These are phyloP conservation scores for Lutjanus erythropterus DNA, from an alignment of 2,113 vertebrate genomes.

Conservation along the genomic window DNA sequence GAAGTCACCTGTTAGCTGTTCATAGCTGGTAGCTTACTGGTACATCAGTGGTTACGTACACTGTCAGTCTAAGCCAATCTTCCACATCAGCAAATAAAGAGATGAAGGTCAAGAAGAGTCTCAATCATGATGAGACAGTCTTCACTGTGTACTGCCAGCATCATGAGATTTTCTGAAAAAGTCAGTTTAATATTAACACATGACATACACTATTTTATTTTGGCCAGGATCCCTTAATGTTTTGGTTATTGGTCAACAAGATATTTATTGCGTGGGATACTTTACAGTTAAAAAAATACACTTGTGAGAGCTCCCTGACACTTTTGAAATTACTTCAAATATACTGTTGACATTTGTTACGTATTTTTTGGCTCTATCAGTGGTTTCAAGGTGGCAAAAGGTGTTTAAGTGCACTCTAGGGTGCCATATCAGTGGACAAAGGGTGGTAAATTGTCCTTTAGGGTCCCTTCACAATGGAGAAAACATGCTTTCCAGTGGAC, in stretches of 20 bases:
- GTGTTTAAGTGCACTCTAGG: too few relatives aligned
- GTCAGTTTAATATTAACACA: background rate
- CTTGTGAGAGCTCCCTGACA: too few relatives aligned
- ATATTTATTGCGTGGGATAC: background rate
- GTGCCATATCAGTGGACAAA: too few relatives aligned
- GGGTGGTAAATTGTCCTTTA: too few relatives aligned
- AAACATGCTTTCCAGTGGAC: too few relatives aligned
- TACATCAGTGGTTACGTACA: too few relatives aligned
- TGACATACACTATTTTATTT: background rate
- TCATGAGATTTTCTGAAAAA: background rate
- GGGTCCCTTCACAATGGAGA: too few relatives aligned
- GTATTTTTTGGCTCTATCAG: background rate
- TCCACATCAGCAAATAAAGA: slow-evolving; percentile 25
- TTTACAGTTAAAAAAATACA: background rate
- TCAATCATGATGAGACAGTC: background rate
- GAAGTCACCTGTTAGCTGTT: background rate
- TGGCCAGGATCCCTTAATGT: too few relatives aligned
- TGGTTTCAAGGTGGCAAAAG: too few relatives aligned
- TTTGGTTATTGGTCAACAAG: background rate
- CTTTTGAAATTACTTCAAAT: background rate
- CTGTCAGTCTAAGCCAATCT: background rate
- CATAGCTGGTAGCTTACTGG: background rate
- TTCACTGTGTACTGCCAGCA: background rate
- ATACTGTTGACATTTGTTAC: background rate
- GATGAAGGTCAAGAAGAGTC: background rate